These are phyloP conservation scores for silkworm (Bombyx mori) DNA, from an alignment of 1,140 invertebrate species.

Conservation along the genomic window DNA sequence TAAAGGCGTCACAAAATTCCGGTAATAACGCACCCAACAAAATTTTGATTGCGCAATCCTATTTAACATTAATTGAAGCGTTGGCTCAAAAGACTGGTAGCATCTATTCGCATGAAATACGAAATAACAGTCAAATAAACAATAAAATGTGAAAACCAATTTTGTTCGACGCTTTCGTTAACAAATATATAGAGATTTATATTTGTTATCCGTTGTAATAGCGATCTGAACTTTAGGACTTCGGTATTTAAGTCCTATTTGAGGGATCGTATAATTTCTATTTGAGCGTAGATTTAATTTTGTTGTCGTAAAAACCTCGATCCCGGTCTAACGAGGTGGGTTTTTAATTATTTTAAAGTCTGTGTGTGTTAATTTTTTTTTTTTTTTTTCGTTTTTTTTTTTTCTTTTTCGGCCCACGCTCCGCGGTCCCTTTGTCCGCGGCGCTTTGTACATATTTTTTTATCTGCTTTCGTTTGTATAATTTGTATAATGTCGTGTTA, in stretches of 20 bases:
- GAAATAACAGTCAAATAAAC: conserved; percentile 4
- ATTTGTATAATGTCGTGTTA: conserved; percentile 57
- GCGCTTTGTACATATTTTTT: conserved; percentile 15
- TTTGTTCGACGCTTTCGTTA: conserved; percentile 9
- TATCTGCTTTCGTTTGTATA: conserved; percentile 35
- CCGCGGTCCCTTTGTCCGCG: conserved; percentile 6
- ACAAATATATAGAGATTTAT: no score
- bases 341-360: conserved; percentile 54
- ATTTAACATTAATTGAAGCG: not conserved
- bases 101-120: conserved; percentile 9
- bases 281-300: no score
- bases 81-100: not conserved
- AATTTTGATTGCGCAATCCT: no score
- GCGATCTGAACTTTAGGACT: no score
- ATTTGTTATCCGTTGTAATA: no score
- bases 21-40: no score
- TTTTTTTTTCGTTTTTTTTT: conserved; percentile 19
- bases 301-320: conserved; percentile 24
- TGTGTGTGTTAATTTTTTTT: conserved; percentile 46
- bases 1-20: no score
- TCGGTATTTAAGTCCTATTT: no score
- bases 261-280: no score
- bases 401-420: not conserved
- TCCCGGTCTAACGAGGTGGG: conserved; percentile 42
- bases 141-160: conserved; percentile 10